phyloP scores from a whole-genome alignment of 2,113 vertebrate species.

The Corvus cornix region DNA sequence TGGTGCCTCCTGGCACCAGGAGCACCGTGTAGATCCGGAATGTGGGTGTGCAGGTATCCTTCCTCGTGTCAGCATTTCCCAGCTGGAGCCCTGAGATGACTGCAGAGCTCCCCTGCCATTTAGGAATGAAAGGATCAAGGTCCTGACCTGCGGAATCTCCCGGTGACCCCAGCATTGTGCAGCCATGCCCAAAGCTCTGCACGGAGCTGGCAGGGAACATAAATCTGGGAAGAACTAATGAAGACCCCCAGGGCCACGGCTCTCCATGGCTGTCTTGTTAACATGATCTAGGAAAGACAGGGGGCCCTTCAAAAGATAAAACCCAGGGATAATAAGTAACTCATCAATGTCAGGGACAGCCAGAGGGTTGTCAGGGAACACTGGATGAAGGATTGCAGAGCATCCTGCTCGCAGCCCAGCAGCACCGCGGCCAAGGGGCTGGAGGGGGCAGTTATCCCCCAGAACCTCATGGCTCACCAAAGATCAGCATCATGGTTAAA shows the following conservation, averaged over 20 bases:
- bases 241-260: background rate
- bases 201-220: background rate
- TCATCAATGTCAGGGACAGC: background rate
- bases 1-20: fast-evolving
- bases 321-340: background rate
- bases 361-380: background rate
- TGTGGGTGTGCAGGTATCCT: background rate
- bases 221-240: slow-evolving; percentile 17
- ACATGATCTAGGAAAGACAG: slow-evolving; percentile 37
- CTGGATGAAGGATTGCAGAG: background rate
- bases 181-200: background rate
- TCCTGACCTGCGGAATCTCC: background rate
- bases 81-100: background rate
- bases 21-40: fast-evolving
- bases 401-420: background rate
- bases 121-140: background rate
- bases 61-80: background rate
- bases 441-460: background rate
- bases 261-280: slow-evolving; percentile 35
- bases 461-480: background rate
- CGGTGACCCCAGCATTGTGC: background rate
- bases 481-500: background rate
- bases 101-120: background rate
- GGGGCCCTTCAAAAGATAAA: background rate
- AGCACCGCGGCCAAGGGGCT: background rate